Percentiles rank a stretch among this genome's conserved stretches.
Evolutionary conservation across 1,140 invertebrate species (phyloP).

Genomic region (Scaptomyza montana): DNA sequence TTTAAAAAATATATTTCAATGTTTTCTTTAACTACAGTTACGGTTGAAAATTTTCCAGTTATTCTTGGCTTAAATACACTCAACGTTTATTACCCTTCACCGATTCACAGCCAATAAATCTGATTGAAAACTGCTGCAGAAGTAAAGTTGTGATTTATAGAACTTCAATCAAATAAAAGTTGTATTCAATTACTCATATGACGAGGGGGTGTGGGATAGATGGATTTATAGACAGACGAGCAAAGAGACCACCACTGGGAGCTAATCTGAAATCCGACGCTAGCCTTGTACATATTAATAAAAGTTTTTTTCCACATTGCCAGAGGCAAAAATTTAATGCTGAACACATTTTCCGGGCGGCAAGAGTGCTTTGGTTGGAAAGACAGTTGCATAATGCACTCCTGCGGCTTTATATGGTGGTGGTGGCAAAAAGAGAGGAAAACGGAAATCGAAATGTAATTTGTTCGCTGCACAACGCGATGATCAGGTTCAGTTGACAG

Average conservation of each 20-base stretch:
- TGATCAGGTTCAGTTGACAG: constrained; percentile 59
- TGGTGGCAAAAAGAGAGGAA: constrained; percentile 12
- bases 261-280: constrained; percentile 57
- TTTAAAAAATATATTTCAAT: not conserved
- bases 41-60: not conserved
- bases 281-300: constrained; percentile 58
- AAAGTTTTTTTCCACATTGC: constrained; percentile 43
- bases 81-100: not conserved
- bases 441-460: constrained; percentile 77
- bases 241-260: not conserved
- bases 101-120: not conserved
- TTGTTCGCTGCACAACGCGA: constrained; percentile 59
- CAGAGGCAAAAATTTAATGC: constrained; percentile 34
- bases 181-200: constrained; percentile 29
- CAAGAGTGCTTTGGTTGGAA: not conserved
- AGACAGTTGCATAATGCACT: constrained; percentile 54
- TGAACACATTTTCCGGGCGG: constrained; percentile 43
- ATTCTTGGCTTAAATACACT: not conserved
- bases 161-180: constrained; percentile 4
- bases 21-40: too few species aligned
- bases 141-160: not conserved
- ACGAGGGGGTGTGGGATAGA: not conserved
- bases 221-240: not conserved
- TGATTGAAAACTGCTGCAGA: not conserved
- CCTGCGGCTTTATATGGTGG: constrained; percentile 9